phyloP scores from a whole-genome alignment of 2,888 invertebrate species.

The Drosophila algonquin region DNA sequence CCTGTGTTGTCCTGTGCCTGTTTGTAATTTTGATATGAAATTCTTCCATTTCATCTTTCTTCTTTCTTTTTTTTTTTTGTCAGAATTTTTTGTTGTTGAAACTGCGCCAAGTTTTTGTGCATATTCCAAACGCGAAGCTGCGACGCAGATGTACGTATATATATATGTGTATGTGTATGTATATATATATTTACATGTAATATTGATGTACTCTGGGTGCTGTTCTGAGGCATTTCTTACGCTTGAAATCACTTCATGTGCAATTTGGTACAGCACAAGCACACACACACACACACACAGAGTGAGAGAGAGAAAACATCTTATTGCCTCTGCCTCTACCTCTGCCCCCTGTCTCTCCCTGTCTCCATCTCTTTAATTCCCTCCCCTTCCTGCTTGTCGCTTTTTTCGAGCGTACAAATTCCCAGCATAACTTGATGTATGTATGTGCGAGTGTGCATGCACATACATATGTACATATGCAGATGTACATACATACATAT shows the following conservation, averaged over 20 bases:
- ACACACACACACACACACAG: conserved; percentile 8
- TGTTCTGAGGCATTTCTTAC: conserved; percentile 67
- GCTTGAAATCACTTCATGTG: conserved; percentile 80
- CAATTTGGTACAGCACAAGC: conserved; percentile 69
- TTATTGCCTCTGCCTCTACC: too few species aligned
- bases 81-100: conserved; percentile 49
- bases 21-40: conserved; percentile 73
- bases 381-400: conserved; percentile 11
- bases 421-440: conserved; percentile 68
- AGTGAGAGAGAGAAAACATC: background rate
- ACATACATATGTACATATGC: conserved; percentile 48
- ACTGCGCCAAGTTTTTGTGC: conserved; percentile 75
- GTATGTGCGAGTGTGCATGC: conserved; percentile 10
- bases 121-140: conserved; percentile 54
- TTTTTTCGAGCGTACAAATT: conserved; percentile 55
- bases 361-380: conserved; percentile 27
- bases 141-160: conserved; percentile 17
- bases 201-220: conserved; percentile 54
- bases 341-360: background rate
- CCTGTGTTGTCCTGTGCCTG: conserved; percentile 45
- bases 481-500: conserved; percentile 43
- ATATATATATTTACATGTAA: conserved; percentile 26
- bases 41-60: conserved; percentile 35
- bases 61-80: conserved; percentile 7
- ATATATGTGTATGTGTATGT: conserved; percentile 3